A percentile compares a stretch with the other conserved stretches of the same genome.
Conservation (phyloP, 2,113 vertebrate species). For the Mesitornis unicolor region DNA sequence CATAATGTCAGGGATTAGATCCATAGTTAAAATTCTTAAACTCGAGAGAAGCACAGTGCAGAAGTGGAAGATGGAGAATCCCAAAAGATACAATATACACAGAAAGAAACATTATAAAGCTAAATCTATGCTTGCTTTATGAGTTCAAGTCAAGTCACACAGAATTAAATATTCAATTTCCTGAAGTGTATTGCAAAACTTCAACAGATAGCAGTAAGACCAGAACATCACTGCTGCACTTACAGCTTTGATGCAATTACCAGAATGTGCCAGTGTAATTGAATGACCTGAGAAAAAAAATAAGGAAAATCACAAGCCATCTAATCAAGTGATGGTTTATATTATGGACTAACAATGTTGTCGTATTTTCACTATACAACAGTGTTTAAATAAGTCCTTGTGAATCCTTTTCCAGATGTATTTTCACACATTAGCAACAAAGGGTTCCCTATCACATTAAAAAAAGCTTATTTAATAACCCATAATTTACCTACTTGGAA, state of each 20-base stretch:
- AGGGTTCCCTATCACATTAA: background rate
- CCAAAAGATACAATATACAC: background rate
- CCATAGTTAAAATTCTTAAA: background rate
- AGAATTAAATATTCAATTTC: background rate
- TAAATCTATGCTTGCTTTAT: background rate
- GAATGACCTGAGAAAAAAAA: background rate
- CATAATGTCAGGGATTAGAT: background rate
- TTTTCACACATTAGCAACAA: background rate
- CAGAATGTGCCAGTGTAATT: background rate
- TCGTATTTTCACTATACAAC: background rate
- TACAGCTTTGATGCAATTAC: background rate
- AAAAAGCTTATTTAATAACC: background rate
- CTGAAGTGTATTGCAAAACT: background rate
- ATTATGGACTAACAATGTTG: background rate
- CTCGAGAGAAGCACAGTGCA: rapidly evolving
- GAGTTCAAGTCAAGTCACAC: background rate
- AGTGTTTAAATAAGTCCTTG: background rate
- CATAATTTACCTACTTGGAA: background rate
- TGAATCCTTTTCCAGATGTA: background rate
- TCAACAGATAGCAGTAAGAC: background rate
- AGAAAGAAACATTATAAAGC: background rate
- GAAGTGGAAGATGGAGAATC: background rate
- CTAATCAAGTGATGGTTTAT: background rate
- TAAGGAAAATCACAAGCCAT: background rate
- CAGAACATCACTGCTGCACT: background rate